Conservation (phyloP, 1,140 invertebrate species). For the Lepidurus apus region DNA sequence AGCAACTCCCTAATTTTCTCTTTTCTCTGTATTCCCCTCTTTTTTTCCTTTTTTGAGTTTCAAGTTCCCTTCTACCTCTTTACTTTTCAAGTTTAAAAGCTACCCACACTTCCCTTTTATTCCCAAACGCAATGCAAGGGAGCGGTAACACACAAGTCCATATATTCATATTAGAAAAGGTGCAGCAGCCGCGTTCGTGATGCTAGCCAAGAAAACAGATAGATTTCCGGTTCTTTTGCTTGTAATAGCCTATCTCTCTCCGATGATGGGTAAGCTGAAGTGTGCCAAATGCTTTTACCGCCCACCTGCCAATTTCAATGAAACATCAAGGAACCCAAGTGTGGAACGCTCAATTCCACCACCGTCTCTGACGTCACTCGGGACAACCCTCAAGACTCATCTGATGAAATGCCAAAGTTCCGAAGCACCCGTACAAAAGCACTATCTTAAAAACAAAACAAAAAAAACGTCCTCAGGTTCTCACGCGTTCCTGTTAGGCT, state of each 20-base stretch:
- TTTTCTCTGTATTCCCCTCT: not conserved
- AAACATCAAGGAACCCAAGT: slow-evolving; percentile 15
- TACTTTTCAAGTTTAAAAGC: not conserved
- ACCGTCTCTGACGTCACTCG: not conserved
- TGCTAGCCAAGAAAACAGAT: slow-evolving; percentile 1
- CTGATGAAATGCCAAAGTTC: not conserved
- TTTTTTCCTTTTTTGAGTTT: not conserved
- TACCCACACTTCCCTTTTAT: not conserved
- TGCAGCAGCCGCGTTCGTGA: not conserved
- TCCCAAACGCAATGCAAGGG: not conserved
- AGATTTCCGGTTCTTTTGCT: slow-evolving; percentile 19
- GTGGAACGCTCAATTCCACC: not conserved
- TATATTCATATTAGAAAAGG: slow-evolving; percentile 21
- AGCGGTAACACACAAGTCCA: not conserved
- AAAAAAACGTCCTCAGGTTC: too few species aligned
- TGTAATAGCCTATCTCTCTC: slow-evolving; percentile 1
- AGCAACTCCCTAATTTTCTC: slow-evolving; percentile 18
- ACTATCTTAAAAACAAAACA: too few species aligned
- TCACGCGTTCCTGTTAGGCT: too few species aligned
- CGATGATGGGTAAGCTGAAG: slow-evolving; percentile 9
- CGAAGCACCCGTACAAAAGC: too few species aligned
- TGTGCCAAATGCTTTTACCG: not conserved
- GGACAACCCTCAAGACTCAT: slow-evolving; percentile 14
- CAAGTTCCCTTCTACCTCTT: not conserved
- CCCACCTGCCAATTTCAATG: slow-evolving; percentile 18